These are phyloP conservation scores for Acanthopagrus latus DNA, from an alignment of 2,797 vertebrate genomes.

Conservation along the genomic window DNA sequence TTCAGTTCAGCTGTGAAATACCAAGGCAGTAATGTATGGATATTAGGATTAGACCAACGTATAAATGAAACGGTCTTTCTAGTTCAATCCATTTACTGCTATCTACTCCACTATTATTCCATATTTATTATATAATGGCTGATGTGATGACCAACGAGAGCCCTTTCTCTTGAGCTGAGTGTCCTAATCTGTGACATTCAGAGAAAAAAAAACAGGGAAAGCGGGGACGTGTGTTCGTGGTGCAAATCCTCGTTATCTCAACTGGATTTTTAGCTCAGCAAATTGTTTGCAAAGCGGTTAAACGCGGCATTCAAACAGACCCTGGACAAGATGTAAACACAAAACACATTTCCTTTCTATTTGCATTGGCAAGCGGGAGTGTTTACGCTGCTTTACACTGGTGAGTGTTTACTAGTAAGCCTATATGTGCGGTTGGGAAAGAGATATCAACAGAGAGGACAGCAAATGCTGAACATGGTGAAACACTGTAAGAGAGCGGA, in stretches of 20 bases:
- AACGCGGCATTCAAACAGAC: slow-evolving; percentile 10
- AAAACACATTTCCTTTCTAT: slow-evolving; percentile 23
- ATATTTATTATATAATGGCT: neutral
- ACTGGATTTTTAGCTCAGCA: slow-evolving; percentile 8
- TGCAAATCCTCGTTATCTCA: neutral
- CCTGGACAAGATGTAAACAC: slow-evolving; percentile 15
- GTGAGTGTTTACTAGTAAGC: slow-evolving; percentile 22
- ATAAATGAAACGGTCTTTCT: neutral
- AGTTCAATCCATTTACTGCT: neutral
- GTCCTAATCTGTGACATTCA: neutral
- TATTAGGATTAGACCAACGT: slow-evolving; percentile 14
- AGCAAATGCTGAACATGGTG: slow-evolving; percentile 10
- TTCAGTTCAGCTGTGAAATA: slow-evolving; percentile 58
- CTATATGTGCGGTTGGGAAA: slow-evolving; percentile 38
- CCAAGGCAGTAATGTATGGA: slow-evolving; percentile 35
- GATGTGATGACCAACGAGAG: neutral
- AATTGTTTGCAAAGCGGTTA: slow-evolving; percentile 30
- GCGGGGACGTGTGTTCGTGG: neutral
- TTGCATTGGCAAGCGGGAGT: slow-evolving; percentile 11
- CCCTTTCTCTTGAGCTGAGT: neutral
- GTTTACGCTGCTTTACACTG: slow-evolving; percentile 45
- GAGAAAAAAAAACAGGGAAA: neutral
- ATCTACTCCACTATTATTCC: neutral
- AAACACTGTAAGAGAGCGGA: slow-evolving; percentile 6
- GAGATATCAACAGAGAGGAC: slow-evolving; percentile 43